phyloP scores from a whole-genome alignment of 1,140 invertebrate species.

The Oreohelix idahoensis region DNA sequence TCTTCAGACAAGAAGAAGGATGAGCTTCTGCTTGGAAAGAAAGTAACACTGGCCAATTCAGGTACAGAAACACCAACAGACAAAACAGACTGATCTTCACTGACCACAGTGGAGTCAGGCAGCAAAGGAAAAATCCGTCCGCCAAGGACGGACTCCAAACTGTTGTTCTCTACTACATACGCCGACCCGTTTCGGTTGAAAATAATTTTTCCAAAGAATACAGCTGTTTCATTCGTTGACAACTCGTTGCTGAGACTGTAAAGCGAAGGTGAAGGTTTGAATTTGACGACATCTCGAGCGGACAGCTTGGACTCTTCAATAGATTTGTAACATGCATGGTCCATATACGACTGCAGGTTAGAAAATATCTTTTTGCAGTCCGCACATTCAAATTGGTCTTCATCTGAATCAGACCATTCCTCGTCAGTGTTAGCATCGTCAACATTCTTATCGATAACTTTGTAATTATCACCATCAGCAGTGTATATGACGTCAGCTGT shows the following conservation, averaged over 20 bases:
- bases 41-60: slow-evolving; percentile 90
- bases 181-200: slow-evolving; percentile 98
- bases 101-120: slow-evolving; percentile 80
- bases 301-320: not conserved
- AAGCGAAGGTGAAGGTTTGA: not conserved
- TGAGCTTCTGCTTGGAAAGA: slow-evolving; percentile 82
- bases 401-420: slow-evolving; percentile 52
- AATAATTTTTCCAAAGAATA: slow-evolving; percentile 95
- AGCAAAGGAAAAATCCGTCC: slow-evolving; percentile 77
- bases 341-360: slow-evolving; percentile 63
- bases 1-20: slow-evolving; percentile 70
- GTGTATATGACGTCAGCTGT: not conserved
- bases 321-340: slow-evolving; percentile 54
- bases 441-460: not conserved
- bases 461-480: not conserved
- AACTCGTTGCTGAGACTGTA: not conserved
- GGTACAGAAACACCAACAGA: slow-evolving; percentile 77
- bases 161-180: slow-evolving; percentile 89
- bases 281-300: not conserved
- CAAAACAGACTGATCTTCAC: slow-evolving; percentile 76
- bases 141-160: slow-evolving; percentile 86
- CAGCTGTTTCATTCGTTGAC: not conserved
- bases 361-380: slow-evolving; percentile 61
- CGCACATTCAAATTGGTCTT: slow-evolving; percentile 63
- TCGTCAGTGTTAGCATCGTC: not conserved